A percentile compares a stretch with the other conserved stretches of the same genome.
phyloP scores from a whole-genome alignment of 2,113 vertebrate species.

The Proteles cristata region DNA sequence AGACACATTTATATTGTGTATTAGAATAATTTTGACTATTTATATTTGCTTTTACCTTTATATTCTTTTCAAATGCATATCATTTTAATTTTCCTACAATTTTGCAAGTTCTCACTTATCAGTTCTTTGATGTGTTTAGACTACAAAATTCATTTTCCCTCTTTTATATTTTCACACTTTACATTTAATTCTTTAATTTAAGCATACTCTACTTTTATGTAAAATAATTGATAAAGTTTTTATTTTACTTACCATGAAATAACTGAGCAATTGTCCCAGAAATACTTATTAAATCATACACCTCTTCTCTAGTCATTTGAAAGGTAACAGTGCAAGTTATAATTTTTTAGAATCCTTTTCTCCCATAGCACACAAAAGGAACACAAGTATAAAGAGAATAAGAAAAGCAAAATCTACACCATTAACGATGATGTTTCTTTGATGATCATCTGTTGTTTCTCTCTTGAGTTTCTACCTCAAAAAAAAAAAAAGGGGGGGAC shows the following conservation, averaged over 20 bases:
- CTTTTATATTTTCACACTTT: neutral
- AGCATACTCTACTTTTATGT: neutral
- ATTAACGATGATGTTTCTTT: neutral
- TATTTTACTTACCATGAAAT: neutral
- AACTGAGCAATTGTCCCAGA: neutral
- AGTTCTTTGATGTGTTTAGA: neutral
- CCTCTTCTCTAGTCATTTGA: neutral
- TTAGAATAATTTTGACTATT: neutral
- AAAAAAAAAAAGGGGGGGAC: too few relatives aligned
- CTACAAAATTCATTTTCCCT: neutral
- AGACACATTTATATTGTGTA: neutral
- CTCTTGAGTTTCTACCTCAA: neutral
- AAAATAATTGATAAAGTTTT: neutral
- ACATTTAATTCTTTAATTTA: neutral
- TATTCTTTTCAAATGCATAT: neutral
- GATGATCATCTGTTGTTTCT: neutral
- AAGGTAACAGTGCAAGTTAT: neutral
- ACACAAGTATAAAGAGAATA: neutral
- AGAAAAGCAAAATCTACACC: too few relatives aligned
- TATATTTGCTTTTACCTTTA: neutral
- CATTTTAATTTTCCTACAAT: neutral
- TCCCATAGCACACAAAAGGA: neutral
- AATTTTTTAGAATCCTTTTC: neutral
- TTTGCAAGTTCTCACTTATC: neutral
- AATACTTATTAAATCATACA: neutral